Evolutionary conservation across 2,113 vertebrate species (phyloP), one percentile per base, ranked within the genome.

Genomic region (Cnemophilus loriae): DNA sequence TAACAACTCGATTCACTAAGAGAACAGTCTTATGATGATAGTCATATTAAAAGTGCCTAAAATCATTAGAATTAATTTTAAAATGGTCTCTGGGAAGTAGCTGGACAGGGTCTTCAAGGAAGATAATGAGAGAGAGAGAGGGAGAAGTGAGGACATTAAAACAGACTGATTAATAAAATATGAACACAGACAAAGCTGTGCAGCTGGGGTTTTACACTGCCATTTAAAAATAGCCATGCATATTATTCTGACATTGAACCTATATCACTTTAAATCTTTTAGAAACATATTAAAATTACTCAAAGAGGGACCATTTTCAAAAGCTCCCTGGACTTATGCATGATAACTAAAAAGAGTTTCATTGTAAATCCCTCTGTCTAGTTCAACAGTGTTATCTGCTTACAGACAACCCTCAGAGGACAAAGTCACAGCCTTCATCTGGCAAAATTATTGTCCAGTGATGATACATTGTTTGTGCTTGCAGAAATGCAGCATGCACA

Each of bases 101-200:
- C 49, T 80, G 41, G n/a, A 69, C 64, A 68, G 63, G 30, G 78
- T 82, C 30, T 87, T 87, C 70, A 68, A 80, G 30, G n/a, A 90
- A 81, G 32, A 67, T 64, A 91, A 89, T 74, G n/a, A 73, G 42
- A 93, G 46, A 52, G 46, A 74, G 59, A 1, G 26, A 63, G 50
- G 35, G 49, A 60, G 64, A 89, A 93, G 46, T 57, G 50, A 89
- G 77, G 49, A 74, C 57, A 81, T 91, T 82, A 84, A 94, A 95
- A 74, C 46, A 33, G 39, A 39, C 33, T 65, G 91, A 73, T 96
- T 96, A 95, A 97, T 95, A 90, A 94, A 93, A 94, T 92, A 95
- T 80, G 59, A 94, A 80, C 53, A 52, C 69, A 90, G 93, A 89
- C 11, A 80, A 93, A 92, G 57, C 77, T 83, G 49, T 68, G 60